These are phyloP conservation scores for Glyphotaelius pellucidus DNA, from an alignment of 2,888 invertebrate genomes.

Conservation along the genomic window DNA sequence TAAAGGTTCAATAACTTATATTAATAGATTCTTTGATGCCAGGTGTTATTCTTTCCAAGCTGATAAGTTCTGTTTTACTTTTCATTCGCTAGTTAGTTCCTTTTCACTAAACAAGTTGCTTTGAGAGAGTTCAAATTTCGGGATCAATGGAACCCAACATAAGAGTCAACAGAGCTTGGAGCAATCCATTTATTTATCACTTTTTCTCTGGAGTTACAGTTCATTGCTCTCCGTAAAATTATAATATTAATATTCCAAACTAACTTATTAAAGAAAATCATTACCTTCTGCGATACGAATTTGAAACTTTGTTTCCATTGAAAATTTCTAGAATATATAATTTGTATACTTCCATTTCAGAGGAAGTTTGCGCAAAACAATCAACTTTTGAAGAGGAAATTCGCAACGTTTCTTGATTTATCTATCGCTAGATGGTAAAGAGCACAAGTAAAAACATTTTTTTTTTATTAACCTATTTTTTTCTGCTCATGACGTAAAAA, in stretches of 20 bases:
- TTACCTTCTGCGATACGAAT: not conserved
- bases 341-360: not conserved
- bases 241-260: not conserved
- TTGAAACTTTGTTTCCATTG: not conserved
- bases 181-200: not conserved
- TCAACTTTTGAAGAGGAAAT: not conserved
- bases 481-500: no score
- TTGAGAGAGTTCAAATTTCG: not conserved
- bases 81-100: not conserved
- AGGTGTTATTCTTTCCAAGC: not conserved
- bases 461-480: no score
- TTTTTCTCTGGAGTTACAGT: not conserved
- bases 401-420: not conserved
- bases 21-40: not conserved
- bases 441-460: not conserved
- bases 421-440: not conserved
- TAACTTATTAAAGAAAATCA: not conserved
- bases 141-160: not conserved
- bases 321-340: not conserved
- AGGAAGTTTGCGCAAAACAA: not conserved
- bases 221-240: not conserved
- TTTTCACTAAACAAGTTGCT: not conserved
- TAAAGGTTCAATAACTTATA: not conserved
- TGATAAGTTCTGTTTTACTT: not conserved
- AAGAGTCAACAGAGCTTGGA: not conserved